Evolutionary conservation across 37 sponge, comb jelly and placozoan species (phyloP).

Genomic region (Halichondria panicea): DNA sequence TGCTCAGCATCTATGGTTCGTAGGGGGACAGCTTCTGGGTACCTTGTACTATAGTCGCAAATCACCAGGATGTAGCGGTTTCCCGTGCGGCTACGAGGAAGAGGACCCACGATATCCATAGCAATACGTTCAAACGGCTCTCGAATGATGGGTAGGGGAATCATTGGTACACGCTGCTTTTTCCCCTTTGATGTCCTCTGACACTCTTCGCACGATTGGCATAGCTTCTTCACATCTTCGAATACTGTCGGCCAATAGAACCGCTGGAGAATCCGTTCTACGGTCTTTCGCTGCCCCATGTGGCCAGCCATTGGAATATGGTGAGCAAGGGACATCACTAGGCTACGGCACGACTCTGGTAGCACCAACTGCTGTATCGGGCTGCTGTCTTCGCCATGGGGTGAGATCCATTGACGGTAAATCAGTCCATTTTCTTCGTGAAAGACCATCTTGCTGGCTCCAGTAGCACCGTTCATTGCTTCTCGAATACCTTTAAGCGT

Average conservation of each 20-base stretch:
- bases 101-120: constrained; percentile 60
- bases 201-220: constrained; percentile 30
- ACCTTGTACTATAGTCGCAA: constrained; percentile 53
- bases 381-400: not conserved
- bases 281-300: constrained; percentile 50
- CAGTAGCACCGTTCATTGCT: not conserved
- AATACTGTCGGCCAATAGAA: constrained; percentile 56
- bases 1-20: constrained; percentile 26
- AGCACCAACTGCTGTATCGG: constrained; percentile 48
- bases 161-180: constrained; percentile 31
- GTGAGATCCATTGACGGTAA: not conserved
- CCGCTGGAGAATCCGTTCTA: constrained; percentile 23
- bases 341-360: constrained; percentile 13
- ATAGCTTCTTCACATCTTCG: constrained; percentile 30
- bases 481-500: not conserved
- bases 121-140: constrained; percentile 51
- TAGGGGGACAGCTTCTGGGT: constrained; percentile 53
- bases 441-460: not conserved
- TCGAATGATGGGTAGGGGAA: constrained; percentile 32
- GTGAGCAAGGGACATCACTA: constrained; percentile 42
- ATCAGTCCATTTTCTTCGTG: not conserved
- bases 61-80: constrained; percentile 34
- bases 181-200: constrained; percentile 8
- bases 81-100: constrained; percentile 25
- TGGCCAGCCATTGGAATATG: constrained; percentile 47